phyloP scores from a whole-genome alignment of 2,888 invertebrate species.

The Bruchidius siliquastri region DNA sequence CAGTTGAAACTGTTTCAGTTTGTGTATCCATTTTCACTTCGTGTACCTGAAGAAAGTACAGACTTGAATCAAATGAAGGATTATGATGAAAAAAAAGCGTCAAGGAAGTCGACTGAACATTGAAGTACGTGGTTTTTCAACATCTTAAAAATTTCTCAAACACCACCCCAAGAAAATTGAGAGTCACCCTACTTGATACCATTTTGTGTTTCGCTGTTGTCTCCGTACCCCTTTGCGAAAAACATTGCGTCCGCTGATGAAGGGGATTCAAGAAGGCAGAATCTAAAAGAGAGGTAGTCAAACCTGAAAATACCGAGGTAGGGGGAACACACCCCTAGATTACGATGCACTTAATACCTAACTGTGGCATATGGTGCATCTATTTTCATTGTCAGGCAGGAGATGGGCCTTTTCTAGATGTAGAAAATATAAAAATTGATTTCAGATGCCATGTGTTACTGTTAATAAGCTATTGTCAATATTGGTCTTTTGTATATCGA shows the following conservation, averaged over 20 bases:
- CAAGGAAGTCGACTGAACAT: too few relatives aligned
- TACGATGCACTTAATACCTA: not conserved
- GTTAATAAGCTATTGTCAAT: not conserved
- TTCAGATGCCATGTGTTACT: not conserved
- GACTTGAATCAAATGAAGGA: too few relatives aligned
- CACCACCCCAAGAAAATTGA: too few relatives aligned
- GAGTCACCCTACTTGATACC: too few relatives aligned
- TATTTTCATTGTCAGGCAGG: not conserved
- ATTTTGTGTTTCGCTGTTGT: too few relatives aligned
- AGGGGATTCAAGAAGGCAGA: not conserved
- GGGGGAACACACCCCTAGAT: not conserved
- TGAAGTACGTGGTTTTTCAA: too few relatives aligned
- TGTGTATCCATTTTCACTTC: too few relatives aligned
- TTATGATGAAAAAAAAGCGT: too few relatives aligned
- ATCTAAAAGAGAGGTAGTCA: not conserved
- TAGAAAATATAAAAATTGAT: not conserved
- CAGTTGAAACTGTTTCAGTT: too few relatives aligned
- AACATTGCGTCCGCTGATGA: not conserved
- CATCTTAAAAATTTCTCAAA: too few relatives aligned
- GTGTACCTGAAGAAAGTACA: too few relatives aligned
- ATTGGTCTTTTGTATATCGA: not conserved
- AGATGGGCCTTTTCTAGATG: not conserved
- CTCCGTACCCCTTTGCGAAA: too few relatives aligned
- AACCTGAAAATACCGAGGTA: not conserved
- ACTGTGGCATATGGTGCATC: not conserved